Evolutionary conservation across 2,888 invertebrate species (phyloP), one percentile per base, ranked within the genome.

Genomic region (Nymphalis polychloros): DNA sequence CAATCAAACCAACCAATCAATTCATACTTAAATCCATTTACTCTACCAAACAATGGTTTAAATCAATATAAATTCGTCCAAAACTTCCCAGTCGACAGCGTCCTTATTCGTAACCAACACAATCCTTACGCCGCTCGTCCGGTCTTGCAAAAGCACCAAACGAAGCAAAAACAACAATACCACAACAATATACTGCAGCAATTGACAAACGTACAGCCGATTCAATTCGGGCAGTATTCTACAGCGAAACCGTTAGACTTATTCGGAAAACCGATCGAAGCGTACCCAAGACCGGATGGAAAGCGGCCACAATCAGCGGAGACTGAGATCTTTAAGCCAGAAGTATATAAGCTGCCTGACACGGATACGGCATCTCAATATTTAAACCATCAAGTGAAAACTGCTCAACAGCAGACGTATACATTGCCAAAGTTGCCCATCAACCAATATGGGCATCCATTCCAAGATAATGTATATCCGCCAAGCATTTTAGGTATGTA

Each of bases 11-110:
- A 93, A 73, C 93, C 93, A 1, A 88, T 93, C 68, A 92, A 85
- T 75, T 84, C 89, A 0, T 93, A 93, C 73, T 84, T 90, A 73
- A 93, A 93, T 64, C 93, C 93, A 0, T 93, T 90, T 72, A 79
- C 86, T 0, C 77, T 86, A 61, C 87, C 86, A 68, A 88, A 84
- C 75, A 87, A 86, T 67, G 86, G 82, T 0, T 70, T 84, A 1
- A 78, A 84, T 27, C 88, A 88, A 67, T 91, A 89, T 79, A 93
- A 92, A 73, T 89, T 86, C 68, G 74, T 90, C 19, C 92, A 91
- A 69, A 91, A 87, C 77, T 90, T 81, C 69, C 92, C 91, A 0
- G 76, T 81, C 1, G 92, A 92, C 49, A 88, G 84, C 73, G 80
- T 89, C 3, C 76, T 90, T 8, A 82, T 90, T 19, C 83, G 92